Base-by-base conservation (phyloP, 2,888 invertebrate species). In the Stenolophus ochropezus region DNA sequence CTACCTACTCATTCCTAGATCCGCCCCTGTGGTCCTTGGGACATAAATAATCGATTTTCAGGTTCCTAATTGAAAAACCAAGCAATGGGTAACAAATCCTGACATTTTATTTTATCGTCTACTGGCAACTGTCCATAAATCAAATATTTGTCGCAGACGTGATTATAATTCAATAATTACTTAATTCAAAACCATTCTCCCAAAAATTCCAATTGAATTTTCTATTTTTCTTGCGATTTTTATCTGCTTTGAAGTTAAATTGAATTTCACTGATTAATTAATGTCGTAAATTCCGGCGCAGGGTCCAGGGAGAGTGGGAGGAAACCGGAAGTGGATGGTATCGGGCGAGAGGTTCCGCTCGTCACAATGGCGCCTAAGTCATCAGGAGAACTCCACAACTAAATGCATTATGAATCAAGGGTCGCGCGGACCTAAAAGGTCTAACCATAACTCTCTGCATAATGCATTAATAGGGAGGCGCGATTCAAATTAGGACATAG, bases 41-140 rank as follows among this genome's bases (percentile, higher is more conserved):
- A n/a, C n/a, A n/a, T n/a, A n/a, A n/a, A n/a, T n/a, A n/a, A n/a
- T n/a, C n/a, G n/a, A n/a, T n/a, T n/a, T n/a, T n/a, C n/a, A n/a
- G n/a, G n/a, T n/a, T n/a, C n/a, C n/a, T n/a, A n/a, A n/a, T n/a
- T n/a, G n/a, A n/a, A n/a, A n/a, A n/a, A n/a, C n/a, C n/a, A n/a
- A n/a, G n/a, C n/a, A n/a, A n/a, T n/a, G n/a, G 56, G 18, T 76
- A 76, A 76, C 76, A 76, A 76, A 76, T 56, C 33, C 58, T 53
- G 53, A 76, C 58, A 76, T 76, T 76, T 76, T 76, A n/a, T n/a
- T n/a, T n/a, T n/a, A n/a, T n/a, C n/a, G n/a, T n/a, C n/a, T n/a
- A n/a, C n/a, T n/a, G n/a, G n/a, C n/a, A n/a, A n/a, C n/a, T n/a
- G n/a, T n/a, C n/a, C n/a, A n/a, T n/a, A 8, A 42, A 42, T 4